Evolutionary conservation across 2,797 vertebrate genomes (phyloP).

Genomic region (Linurgus olivaceus): DNA sequence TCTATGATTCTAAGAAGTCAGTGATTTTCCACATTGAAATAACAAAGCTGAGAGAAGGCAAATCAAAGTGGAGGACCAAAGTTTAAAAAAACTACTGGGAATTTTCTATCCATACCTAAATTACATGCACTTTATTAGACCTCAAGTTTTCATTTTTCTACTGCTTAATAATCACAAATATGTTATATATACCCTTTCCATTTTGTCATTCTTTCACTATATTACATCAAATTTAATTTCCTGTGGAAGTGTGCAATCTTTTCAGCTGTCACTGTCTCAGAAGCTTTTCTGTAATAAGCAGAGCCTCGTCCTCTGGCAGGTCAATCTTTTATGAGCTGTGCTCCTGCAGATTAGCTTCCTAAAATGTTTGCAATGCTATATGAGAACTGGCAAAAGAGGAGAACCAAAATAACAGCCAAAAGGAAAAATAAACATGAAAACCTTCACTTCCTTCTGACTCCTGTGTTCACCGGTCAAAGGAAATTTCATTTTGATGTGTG

Average conservation of each 20-base stretch:
- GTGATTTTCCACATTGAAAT: not conserved
- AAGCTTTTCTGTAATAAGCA: slow-evolving; percentile 50
- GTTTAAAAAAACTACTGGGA: not conserved
- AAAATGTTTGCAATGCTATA: slow-evolving; percentile 8
- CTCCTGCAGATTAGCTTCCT: slow-evolving; percentile 37
- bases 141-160: slow-evolving; percentile 26
- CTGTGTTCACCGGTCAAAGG: not conserved
- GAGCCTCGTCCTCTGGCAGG: not conserved
- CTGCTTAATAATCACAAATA: slow-evolving; percentile 8
- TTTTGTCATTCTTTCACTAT: slow-evolving; percentile 30
- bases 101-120: slow-evolving; percentile 2
- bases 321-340: slow-evolving; percentile 19
- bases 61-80: not conserved
- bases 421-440: not conserved
- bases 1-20: not conserved
- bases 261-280: slow-evolving; percentile 28
- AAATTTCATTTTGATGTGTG: slow-evolving; percentile 22
- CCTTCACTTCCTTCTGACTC: not conserved
- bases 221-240: slow-evolving; percentile 62
- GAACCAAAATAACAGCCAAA: slow-evolving; percentile 15
- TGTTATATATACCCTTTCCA: slow-evolving; percentile 2
- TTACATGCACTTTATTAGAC: not conserved
- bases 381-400: not conserved
- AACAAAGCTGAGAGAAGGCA: not conserved
- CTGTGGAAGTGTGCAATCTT: slow-evolving; percentile 49